phyloP scores from a whole-genome alignment of 2,888 invertebrate genomes.

The Oxycera nigricornis region DNA sequence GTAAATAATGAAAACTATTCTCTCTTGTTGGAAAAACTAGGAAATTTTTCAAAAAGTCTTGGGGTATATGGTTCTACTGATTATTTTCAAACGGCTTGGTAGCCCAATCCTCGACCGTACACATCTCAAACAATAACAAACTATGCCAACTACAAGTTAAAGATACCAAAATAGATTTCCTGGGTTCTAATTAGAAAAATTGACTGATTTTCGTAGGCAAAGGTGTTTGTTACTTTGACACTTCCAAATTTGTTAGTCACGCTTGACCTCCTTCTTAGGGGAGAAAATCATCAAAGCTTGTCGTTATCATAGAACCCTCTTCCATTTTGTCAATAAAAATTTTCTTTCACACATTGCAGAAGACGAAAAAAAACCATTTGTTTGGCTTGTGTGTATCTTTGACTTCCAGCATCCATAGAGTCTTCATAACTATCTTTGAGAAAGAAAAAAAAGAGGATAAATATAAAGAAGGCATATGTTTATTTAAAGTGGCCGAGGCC shows the following conservation, averaged over 20 bases:
- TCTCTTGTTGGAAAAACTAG: too few relatives aligned
- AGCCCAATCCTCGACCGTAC: neutral
- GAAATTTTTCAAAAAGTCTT: too few relatives aligned
- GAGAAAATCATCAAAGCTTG: neutral
- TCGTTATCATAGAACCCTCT: neutral
- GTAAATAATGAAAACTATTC: too few relatives aligned
- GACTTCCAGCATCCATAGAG: too few relatives aligned
- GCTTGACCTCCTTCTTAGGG: neutral
- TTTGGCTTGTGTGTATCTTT: neutral
- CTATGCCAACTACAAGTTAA: neutral
- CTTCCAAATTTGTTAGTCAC: slow-evolving; percentile 8
- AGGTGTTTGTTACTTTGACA: neutral
- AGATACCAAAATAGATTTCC: neutral
- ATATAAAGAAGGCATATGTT: neutral
- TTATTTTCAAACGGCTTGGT: too few relatives aligned
- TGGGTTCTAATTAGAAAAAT: slow-evolving; percentile 14
- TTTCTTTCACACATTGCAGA: neutral
- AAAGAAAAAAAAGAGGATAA: neutral
- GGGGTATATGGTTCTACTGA: too few relatives aligned
- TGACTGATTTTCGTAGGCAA: neutral
- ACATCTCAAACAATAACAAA: neutral
- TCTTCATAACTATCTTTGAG: neutral
- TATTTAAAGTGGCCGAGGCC: neutral
- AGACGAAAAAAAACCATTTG: too few relatives aligned
- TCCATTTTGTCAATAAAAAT: neutral